phyloP scores from a whole-genome alignment of 2,797 vertebrate species.

The Pseudochaenichthys georgianus region DNA sequence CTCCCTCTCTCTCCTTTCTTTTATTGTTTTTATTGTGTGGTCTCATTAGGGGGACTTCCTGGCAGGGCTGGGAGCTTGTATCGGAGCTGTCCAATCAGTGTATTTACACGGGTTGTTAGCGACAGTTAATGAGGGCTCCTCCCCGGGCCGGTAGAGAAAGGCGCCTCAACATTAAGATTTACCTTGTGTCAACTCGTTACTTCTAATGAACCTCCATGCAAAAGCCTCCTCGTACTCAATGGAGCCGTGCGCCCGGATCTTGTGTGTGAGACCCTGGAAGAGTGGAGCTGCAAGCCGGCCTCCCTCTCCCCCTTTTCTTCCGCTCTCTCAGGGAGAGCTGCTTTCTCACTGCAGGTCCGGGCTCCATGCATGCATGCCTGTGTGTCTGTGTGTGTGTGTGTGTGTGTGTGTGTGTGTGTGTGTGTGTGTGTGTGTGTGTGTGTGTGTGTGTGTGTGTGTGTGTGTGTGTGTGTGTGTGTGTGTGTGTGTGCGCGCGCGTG shows the following conservation, averaged over 20 bases:
- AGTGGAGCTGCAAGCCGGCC: slow-evolving; percentile 77
- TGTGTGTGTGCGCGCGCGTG: slow-evolving; percentile 1
- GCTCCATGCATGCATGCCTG: slow-evolving; percentile 63
- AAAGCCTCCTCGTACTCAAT: slow-evolving; percentile 84
- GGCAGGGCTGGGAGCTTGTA: slow-evolving; percentile 93
- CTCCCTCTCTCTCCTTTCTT: slow-evolving; percentile 82
- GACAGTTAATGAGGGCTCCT: slow-evolving; percentile 98
- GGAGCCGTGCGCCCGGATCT: slow-evolving; percentile 84
- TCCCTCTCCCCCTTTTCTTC: slow-evolving; percentile 73
- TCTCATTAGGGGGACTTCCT: slow-evolving; percentile 99
- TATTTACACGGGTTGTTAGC: slow-evolving; percentile 99
- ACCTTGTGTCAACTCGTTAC: slow-evolving; percentile 99
- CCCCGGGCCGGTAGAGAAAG: slow-evolving; percentile 91
- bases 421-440: neutral
- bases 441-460: slow-evolving; percentile 17
- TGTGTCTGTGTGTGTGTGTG: neutral
- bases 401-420: slow-evolving; percentile 18
- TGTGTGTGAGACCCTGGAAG: slow-evolving; percentile 75
- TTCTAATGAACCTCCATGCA: slow-evolving; percentile 94
- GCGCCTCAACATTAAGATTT: slow-evolving; percentile 93
- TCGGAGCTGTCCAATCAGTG: slow-evolving; percentile 96
- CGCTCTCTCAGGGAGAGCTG: slow-evolving; percentile 72
- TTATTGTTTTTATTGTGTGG: slow-evolving; percentile 88
- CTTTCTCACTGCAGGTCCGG: slow-evolving; percentile 69
- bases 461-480: slow-evolving; percentile 10